Evolutionary conservation across 2,113 vertebrate genomes (phyloP).

Genomic region (Diadophis punctatus): DNA sequence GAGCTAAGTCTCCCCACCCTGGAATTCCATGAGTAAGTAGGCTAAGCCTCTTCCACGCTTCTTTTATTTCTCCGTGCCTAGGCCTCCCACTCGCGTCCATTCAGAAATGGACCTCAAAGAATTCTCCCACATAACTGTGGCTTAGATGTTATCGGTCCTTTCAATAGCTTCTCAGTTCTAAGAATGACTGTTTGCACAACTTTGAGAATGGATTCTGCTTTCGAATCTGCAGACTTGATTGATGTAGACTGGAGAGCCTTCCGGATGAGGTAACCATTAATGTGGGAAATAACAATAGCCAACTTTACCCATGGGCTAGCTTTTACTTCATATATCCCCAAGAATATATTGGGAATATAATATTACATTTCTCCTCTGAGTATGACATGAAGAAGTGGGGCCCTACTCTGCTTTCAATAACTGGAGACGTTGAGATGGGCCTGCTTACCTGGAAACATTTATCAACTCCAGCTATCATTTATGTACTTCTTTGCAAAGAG

Average conservation of each 20-base stretch:
- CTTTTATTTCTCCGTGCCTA: not conserved
- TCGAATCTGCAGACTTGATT: not conserved
- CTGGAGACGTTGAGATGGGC: not conserved
- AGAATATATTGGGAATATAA: not conserved
- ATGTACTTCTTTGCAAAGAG: not conserved
- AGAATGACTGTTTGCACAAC: not conserved
- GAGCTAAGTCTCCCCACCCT: too few species aligned
- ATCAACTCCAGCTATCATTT: not conserved
- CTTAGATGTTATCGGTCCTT: not conserved
- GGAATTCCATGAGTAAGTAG: not conserved
- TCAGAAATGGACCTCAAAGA: not conserved
- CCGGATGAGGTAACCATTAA: not conserved
- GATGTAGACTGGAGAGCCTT: not conserved
- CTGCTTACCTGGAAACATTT: not conserved
- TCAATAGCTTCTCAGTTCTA: not conserved
- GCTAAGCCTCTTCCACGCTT: not conserved
- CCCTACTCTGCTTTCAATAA: not conserved
- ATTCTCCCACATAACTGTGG: not conserved
- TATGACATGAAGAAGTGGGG: not conserved
- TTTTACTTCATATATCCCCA: not conserved
- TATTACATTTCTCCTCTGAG: not conserved
- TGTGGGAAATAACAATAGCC: not conserved
- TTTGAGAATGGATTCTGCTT: not conserved
- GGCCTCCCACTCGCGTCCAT: not conserved
- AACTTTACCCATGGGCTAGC: not conserved